These are phyloP conservation scores for Muscicapa adusta DNA, from an alignment of 2,113 vertebrate species.

Conservation along the genomic window DNA sequence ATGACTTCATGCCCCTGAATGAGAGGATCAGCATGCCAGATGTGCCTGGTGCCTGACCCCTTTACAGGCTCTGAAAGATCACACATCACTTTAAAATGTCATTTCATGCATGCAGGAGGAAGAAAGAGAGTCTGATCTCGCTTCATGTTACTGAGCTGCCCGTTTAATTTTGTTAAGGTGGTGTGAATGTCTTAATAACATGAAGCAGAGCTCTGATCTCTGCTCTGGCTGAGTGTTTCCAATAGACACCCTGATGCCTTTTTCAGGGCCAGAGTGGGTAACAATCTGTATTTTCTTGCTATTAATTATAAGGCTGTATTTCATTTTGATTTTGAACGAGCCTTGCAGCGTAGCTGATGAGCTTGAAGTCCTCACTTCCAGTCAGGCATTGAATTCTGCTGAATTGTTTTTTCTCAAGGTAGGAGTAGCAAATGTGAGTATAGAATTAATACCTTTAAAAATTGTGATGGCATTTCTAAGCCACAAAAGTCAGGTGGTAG, in stretches of 20 bases:
- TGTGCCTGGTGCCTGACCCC: not conserved
- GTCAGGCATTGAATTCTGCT: constrained; percentile 18
- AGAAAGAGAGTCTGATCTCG: not conserved
- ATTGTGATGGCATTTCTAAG: not conserved
- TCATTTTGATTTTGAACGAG: not conserved
- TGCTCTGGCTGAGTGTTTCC: not conserved
- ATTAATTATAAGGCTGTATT: not conserved
- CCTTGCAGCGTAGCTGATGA: not conserved
- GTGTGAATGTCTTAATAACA: not conserved
- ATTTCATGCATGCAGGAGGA: not conserved
- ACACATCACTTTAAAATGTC: not conserved
- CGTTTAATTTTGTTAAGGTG: not conserved
- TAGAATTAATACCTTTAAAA: not conserved
- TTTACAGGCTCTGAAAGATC: not conserved
- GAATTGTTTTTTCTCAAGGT: constrained; percentile 44
- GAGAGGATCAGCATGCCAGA: not conserved
- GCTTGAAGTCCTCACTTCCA: not conserved
- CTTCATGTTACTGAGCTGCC: not conserved
- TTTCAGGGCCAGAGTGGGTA: not conserved
- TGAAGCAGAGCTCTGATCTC: not conserved
- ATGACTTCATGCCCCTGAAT: constrained; percentile 36
- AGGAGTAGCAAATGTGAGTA: not conserved
- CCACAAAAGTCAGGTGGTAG: not conserved
- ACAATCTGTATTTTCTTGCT: not conserved
- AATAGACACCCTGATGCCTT: not conserved